Evolutionary conservation across 2,797 vertebrate genomes (phyloP).

Genomic region (Clangula hyemalis): DNA sequence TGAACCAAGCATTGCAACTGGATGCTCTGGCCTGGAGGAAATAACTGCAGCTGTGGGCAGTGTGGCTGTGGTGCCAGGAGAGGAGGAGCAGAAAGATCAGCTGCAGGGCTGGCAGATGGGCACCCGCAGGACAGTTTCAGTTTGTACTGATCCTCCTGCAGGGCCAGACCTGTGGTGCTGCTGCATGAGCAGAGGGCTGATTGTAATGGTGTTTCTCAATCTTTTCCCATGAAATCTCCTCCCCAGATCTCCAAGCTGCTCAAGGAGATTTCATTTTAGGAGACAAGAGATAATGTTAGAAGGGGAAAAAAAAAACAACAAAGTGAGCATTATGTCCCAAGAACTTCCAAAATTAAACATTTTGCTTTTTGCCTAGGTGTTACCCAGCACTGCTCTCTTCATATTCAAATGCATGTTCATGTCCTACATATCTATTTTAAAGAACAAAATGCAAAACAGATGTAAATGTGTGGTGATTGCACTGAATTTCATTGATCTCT

Average conservation of each 20-base stretch:
- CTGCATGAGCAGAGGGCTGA: neutral
- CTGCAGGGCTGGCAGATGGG: neutral
- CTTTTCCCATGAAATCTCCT: too few relatives aligned
- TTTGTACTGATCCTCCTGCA: neutral
- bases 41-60: neutral
- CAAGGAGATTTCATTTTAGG: neutral
- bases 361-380: neutral
- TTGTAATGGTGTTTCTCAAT: too few relatives aligned
- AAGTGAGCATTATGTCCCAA: neutral
- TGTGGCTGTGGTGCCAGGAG: neutral
- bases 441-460: neutral
- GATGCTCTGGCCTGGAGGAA: neutral
- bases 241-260: neutral
- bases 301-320: accelerated
- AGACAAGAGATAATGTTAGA: neutral
- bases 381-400: neutral
- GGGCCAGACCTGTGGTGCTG: neutral
- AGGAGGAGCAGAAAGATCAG: neutral
- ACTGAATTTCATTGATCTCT: neutral
- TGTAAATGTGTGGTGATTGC: neutral
- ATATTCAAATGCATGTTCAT: neutral
- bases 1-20: neutral
- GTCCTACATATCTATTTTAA: neutral
- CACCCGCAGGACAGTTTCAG: neutral
- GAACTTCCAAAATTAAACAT: neutral